Evolutionary conservation across 2,113 vertebrate genomes (phyloP), one percentile per base, ranked within the genome.

Genomic region (Odontophorus gujanensis): DNA sequence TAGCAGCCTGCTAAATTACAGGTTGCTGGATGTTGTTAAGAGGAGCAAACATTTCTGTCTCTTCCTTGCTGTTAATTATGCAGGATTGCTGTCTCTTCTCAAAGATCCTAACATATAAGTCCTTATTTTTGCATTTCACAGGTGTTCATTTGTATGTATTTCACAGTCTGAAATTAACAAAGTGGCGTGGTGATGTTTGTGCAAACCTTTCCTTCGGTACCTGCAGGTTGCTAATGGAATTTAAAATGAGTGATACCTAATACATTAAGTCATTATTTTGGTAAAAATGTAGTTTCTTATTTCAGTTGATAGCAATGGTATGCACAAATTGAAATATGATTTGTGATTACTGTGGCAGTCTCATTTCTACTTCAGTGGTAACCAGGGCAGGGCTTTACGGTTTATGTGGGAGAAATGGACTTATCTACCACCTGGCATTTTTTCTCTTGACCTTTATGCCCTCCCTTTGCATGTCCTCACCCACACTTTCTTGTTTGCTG

Each of bases 61-160:
- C 87, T 81, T 84, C 26, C 32, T 13, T 94, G 47, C 74, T 96
- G 73, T 86, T 96, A 57, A 92, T 74, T 63, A 87, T 92, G 67
- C 22, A 83, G 57, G 91, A 96, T 69, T 73, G 45, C 9, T 95
- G 22, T 69, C 81, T 94, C 42, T 90, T 93, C 89, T 75, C 42
- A 78, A 77, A 75, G 32, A 95, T 85, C 55, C 51, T 82, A 91
- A 71, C 7, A 3, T 88, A 63, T 58, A 85, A 77, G 81, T 77
- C 87, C 82, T 89, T 93, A 71, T 68, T 95, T 84, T 92, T 96
- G 42, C 86, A 81, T 92, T 90, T 96, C 87, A 86, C 5, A 36
- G 81, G 63, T 59, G 40, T 86, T 94, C 58, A 72, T 92, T 94
- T 96, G 72, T 66, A 25, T 53, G 19, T 36, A 66, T 92, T 85